phyloP scores from a whole-genome alignment of 2,888 invertebrate species.

The Tiliacea citrago region DNA sequence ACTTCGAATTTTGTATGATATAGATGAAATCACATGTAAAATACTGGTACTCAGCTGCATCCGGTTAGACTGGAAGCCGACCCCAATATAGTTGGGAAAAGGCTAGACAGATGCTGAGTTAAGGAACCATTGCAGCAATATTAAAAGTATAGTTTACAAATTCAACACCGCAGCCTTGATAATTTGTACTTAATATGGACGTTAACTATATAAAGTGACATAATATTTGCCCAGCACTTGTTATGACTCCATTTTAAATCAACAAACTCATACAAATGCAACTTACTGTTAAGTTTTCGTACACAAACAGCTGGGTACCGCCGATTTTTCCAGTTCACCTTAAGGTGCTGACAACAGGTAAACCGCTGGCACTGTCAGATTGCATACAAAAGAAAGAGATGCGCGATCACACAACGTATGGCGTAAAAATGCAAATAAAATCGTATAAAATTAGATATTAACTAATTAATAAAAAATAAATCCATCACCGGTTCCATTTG shows the following conservation, averaged over 20 bases:
- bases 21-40: no score
- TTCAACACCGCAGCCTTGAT: background rate
- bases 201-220: background rate
- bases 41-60: background rate
- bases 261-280: constrained; percentile 14
- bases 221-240: constrained; percentile 33
- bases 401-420: no score
- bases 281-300: constrained; percentile 15
- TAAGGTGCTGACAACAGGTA: no score
- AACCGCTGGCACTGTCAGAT: no score
- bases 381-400: no score
- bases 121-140: background rate
- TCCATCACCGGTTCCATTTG: no score
- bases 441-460: no score
- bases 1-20: background rate
- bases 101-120: background rate
- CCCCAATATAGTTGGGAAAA: background rate
- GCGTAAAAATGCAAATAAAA: no score
- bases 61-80: background rate
- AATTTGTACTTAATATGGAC: constrained; percentile 7
- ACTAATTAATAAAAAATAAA: no score
- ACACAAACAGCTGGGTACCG: background rate
- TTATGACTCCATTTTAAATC: background rate
- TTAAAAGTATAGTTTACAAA: background rate
- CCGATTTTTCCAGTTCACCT: constrained; percentile 17